Evolutionary conservation across 2,888 invertebrate species (phyloP), one percentile per base, ranked within the genome.

Genomic region (Ophion ventricosus): DNA sequence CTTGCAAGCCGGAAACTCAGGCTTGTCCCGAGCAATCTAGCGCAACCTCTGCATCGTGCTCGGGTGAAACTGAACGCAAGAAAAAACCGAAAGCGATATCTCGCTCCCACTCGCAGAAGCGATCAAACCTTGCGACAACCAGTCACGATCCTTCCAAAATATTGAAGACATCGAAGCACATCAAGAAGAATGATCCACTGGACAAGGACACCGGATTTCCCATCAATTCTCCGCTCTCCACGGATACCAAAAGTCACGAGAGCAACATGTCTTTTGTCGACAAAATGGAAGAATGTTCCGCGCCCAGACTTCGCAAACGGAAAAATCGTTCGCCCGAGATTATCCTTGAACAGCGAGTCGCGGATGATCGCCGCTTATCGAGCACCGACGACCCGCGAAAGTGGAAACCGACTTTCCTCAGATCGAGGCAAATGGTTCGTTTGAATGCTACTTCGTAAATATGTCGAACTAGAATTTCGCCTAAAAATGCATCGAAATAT

Each of bases 1-100:
- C 70, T 2, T n/a, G 63, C n/a, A 14, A 25, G 23, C 56, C 25
- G 83, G 59, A 83, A 83, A 23, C 57, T 63, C 79, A 57, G 49
- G 17, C 17, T 73, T 54, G 35, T 82, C 59, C 29, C 69, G 20
- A 1, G 2, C 40, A 63, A 69, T 26, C 54, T 69, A 25, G 64
- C 64, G 35, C 59, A 4, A 29, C 29, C 1, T 7, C 35, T 35
- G 35, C 23, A 35, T 66, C 66, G 8, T 40, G 35, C 5, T 20
- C 40, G 14, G 20, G n/a, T 11, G 1, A 23, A 14, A 17, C 20
- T 8, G 8, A 49, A 43, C 25, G 0, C 11, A 43, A 25, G 25
- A 17, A 17, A 17, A 23, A 25, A 67, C 20, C 67, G 23, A 14
- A 43, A 25, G 43, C 10, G 20, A 67, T 49, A 25, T 17, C 43